Conservation (phyloP, 2,888 invertebrate species). For the Melikaiella ostensackeni region DNA sequence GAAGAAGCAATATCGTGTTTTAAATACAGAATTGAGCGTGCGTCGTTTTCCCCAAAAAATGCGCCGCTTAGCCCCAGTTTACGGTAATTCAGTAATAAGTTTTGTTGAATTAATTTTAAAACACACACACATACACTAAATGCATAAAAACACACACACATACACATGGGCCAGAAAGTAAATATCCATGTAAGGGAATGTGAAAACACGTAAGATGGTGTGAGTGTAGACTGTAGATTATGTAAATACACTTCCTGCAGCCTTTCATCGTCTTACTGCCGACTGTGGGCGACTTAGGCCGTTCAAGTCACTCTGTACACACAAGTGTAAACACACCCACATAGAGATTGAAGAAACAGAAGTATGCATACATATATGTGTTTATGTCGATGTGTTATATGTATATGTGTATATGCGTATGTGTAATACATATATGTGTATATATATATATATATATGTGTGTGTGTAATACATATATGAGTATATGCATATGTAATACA, state of each 20-base stretch:
- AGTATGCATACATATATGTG: neutral
- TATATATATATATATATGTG: too few species aligned
- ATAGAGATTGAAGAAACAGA: neutral
- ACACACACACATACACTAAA: too few species aligned
- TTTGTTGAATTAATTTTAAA: neutral
- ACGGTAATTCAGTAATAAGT: too few species aligned
- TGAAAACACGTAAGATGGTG: neutral
- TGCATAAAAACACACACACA: neutral
- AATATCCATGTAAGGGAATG: neutral
- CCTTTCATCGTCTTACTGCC: conserved; percentile 57
- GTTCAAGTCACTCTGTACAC: conserved; percentile 20
- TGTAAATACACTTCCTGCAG: conserved; percentile 63
- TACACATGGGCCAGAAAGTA: neutral
- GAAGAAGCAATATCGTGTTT: too few species aligned
- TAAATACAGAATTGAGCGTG: too few species aligned
- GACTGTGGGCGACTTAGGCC: conserved; percentile 29
- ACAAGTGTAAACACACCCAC: conserved; percentile 10
- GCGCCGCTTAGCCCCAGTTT: too few species aligned
- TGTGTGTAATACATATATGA: too few species aligned
- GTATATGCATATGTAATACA: too few species aligned
- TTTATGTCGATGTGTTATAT: too few species aligned
- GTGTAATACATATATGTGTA: too few species aligned
- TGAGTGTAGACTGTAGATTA: conserved; percentile 58
- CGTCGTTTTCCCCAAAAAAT: too few species aligned
- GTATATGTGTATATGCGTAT: neutral